Percentiles rank a stretch among this genome's conserved stretches.
Evolutionary conservation across 1,140 invertebrate species (phyloP).

Genomic region (Drosophila ercepeae): DNA sequence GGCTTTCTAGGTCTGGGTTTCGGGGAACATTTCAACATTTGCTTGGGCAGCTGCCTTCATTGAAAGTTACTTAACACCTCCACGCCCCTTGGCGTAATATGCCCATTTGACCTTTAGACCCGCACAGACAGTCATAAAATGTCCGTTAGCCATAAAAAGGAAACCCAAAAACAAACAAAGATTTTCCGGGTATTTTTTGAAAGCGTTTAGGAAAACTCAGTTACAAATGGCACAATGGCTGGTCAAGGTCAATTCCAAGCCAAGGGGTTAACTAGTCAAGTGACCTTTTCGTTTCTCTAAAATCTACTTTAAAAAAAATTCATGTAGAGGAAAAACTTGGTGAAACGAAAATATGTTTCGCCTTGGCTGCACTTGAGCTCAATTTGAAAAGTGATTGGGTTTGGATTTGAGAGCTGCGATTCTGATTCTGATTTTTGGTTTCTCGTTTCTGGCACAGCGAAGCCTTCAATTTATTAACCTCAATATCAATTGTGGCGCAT

Average conservation of each 20-base stretch:
- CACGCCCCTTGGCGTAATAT: slow-evolving; percentile 15
- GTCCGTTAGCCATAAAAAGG: slow-evolving; percentile 24
- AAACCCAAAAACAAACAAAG: slow-evolving; percentile 47
- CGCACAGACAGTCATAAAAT: slow-evolving; percentile 33
- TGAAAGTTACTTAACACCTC: slow-evolving; percentile 55
- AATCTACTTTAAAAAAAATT: slow-evolving; percentile 50
- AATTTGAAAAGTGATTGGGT: slow-evolving; percentile 60
- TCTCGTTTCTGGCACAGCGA: slow-evolving; percentile 36
- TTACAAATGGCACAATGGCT: slow-evolving; percentile 51
- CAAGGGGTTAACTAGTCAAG: slow-evolving; percentile 69
- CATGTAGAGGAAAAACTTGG: not conserved
- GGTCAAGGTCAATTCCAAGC: slow-evolving; percentile 45
- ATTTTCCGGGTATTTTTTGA: slow-evolving; percentile 42
- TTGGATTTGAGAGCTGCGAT: slow-evolving; percentile 4
- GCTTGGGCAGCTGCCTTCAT: slow-evolving; percentile 45
- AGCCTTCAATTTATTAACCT: slow-evolving; percentile 81
- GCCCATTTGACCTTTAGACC: slow-evolving; percentile 39
- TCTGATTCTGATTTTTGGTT: slow-evolving; percentile 17
- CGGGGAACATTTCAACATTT: not conserved
- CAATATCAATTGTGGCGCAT: slow-evolving; percentile 80
- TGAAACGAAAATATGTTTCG: slow-evolving; percentile 32
- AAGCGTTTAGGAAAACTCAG: slow-evolving; percentile 22
- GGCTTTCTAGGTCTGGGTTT: too few species aligned
- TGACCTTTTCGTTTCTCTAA: slow-evolving; percentile 52
- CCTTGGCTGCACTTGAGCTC: slow-evolving; percentile 74